Conservation (phyloP, 2,888 invertebrate species). For the Ellobium chinense region DNA sequence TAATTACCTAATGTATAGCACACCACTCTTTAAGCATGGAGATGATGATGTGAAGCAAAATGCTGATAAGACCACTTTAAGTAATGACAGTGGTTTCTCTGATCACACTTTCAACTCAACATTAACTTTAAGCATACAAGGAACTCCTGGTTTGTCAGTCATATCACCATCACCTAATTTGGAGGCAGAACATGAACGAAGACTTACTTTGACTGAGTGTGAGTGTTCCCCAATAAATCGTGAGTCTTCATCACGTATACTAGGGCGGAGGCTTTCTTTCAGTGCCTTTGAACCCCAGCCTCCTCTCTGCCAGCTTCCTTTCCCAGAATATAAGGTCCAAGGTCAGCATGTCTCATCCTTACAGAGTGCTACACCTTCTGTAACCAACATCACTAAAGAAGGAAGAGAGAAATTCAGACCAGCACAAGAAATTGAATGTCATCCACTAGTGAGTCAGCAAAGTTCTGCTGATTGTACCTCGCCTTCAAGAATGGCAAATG, state of each 20-base stretch:
- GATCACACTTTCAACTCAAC: constrained; percentile 6
- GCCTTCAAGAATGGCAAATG: too few species aligned
- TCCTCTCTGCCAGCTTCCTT: neutral
- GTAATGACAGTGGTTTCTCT: constrained; percentile 23
- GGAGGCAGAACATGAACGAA: neutral
- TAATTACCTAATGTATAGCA: neutral
- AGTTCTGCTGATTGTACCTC: too few species aligned
- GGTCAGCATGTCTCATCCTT: too few species aligned
- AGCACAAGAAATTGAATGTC: neutral
- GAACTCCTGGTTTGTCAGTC: neutral
- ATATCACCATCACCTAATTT: neutral
- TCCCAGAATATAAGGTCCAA: too few species aligned
- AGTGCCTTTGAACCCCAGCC: neutral
- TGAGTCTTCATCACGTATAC: neutral
- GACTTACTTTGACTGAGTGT: neutral
- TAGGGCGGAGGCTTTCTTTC: neutral
- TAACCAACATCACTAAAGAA: too few species aligned
- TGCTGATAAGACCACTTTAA: neutral
- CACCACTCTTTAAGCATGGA: neutral
- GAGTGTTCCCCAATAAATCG: constrained; percentile 12
- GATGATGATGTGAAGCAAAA: neutral
- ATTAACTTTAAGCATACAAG: neutral
- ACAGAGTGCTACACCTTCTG: too few species aligned
- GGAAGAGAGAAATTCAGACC: too few species aligned
- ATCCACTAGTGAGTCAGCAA: too few species aligned